Base-by-base conservation (phyloP, 2,113 vertebrate genomes). In the Tringa solitaria region DNA sequence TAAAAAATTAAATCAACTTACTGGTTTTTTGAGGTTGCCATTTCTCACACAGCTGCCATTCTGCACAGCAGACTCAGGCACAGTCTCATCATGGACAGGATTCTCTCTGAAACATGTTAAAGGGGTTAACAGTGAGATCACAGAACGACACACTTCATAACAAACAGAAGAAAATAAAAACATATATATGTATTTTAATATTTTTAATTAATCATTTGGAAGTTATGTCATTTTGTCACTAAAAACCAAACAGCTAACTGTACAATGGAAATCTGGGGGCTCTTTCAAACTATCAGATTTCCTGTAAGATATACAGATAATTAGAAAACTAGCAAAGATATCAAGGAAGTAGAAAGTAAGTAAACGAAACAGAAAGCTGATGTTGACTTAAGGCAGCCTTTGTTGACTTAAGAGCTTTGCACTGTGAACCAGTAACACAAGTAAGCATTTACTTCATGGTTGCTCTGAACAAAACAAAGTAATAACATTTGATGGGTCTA, bases 21-120 rank as follows among this genome's bases (percentile, higher is more conserved):
- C 99, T 95, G 95, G 93, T 90, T 90, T 97, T 95, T 98, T 98
- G 72, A 96, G 92, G 79, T 98, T 99, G 95, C 98, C 98, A 91
- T 98, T 99, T 84, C 98, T 98, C 35, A 98, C 97, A 84, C 97
- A 98, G 23, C 78, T 97, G 75, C 97, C 92, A 4, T 97, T 98
- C 37, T 98, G 98, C 43, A 74, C 97, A 93, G 98, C 90, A 41
- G 98, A 96, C 59, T 96, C 93, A 0, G 98, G 98, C n/a, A 95
- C 97, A 90, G 97, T 94, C 32, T 97, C 97, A 65, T 98, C 98
- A 41, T 9, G 61, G 33, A 86, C 90, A 56, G 90, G 84, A 79
- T 97, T 98, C 91, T 97, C 98, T 88, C 98, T 97, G 43, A 60
- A 90, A 67, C 9, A 79, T 1, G 2, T 74, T 43, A 39, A 61